Evolutionary conservation across 92 coral and sea anemone genomes (phyloP), one percentile per base, ranked within the genome.

Genomic region (Porites lobata): DNA sequence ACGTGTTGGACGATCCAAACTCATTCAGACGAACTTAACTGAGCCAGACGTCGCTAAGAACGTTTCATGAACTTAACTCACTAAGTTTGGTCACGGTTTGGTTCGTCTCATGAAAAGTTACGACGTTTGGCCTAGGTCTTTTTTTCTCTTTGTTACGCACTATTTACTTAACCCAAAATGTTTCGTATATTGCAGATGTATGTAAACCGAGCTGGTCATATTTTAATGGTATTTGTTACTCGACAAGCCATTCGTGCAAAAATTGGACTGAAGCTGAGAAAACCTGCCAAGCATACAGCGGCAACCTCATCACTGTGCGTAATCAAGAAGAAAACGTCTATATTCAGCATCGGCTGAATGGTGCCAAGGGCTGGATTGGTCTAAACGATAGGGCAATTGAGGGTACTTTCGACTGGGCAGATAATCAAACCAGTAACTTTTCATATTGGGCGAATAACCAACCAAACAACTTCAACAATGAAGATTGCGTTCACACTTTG

Each of bases 401-500:
- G 67, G 94, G 94, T 1, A 71, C 76, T 3, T 91, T 81, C 10
- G 83, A 64, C 4, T 91, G 94, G 94, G 85, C 83, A 20, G 85
- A 71, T 3, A 80, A 78, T 19, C 79, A 52, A 17, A 22, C 69
- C 20, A 58, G 1, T 11, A 19, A 53, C 72, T 91, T 91, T 12
- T 76, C 88, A 7, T 91, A 72, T 72, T 91, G 94, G 94, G 94
- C 94, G 4, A 62, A 22, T 4, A 77, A 82, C 29, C 94, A 91
- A 69, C 94, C 94, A 0, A 91, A 91, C 65, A 82, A 91, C 63
- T 76, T 22, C 54, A 65, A 69, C 59, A 69, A 91, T 72, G 87
- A 91, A 61, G 94, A 91, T 85, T 91, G 94, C n/a, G 94, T 91
- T 38, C 94, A 91, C 51, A 87, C 94, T 17, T 75, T 91, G 8